Conservation (phyloP, 2,113 vertebrate species). For the Oxygymnocypris stewartii region DNA sequence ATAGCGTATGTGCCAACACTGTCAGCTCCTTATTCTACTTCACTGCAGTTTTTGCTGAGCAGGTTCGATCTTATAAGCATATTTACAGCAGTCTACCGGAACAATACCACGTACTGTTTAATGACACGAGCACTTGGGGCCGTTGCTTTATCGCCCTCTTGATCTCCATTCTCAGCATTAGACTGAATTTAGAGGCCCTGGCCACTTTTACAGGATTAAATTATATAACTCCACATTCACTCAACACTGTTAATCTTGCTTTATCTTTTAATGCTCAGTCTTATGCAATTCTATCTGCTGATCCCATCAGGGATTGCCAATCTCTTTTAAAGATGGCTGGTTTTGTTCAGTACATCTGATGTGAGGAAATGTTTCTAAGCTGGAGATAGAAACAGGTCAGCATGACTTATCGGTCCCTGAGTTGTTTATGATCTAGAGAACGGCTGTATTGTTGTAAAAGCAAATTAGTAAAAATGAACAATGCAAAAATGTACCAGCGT, state of each 20-base stretch:
- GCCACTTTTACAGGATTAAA: conserved; percentile 45
- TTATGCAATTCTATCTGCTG: conserved; percentile 78
- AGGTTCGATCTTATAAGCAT: too few relatives aligned
- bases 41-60: too few relatives aligned
- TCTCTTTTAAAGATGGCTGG: conserved; percentile 44
- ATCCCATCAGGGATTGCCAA: conserved; percentile 65
- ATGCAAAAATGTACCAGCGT: neutral
- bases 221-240: conserved; percentile 65
- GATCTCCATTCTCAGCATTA: neutral
- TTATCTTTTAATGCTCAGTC: conserved; percentile 80
- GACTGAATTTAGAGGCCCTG: neutral
- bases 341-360: conserved; percentile 32
- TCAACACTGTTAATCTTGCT: conserved; percentile 76
- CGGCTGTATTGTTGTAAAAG: too few relatives aligned
- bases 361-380: conserved; percentile 1
- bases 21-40: too few relatives aligned
- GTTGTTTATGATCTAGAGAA: too few relatives aligned
- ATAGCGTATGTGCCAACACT: too few relatives aligned
- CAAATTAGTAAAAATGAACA: neutral
- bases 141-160: too few relatives aligned
- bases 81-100: too few relatives aligned
- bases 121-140: too few relatives aligned
- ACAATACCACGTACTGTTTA: too few relatives aligned
- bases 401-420: neutral
- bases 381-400: neutral